phyloP scores from a whole-genome alignment of 2,888 invertebrate species.

The Mythimna vitellina region DNA sequence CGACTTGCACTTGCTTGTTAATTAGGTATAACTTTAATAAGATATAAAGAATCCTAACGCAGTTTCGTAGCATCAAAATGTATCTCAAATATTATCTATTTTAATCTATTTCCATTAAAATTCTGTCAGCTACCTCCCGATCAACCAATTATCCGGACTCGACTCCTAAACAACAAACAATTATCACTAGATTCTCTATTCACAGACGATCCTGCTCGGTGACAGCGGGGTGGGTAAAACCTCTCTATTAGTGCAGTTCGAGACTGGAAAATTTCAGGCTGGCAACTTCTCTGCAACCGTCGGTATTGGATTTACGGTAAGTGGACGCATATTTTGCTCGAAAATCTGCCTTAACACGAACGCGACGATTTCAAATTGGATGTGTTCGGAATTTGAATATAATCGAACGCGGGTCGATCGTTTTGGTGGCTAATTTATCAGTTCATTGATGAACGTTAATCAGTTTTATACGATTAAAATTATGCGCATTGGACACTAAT shows the following conservation, averaged over 20 bases:
- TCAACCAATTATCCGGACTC: slow-evolving; percentile 22
- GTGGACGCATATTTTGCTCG: slow-evolving; percentile 74
- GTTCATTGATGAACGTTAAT: slow-evolving; percentile 6
- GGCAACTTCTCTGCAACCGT: slow-evolving; percentile 98
- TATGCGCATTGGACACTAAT: neutral
- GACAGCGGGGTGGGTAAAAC: slow-evolving; percentile 98
- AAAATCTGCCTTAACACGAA: slow-evolving; percentile 38
- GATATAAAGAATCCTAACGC: too few relatives aligned
- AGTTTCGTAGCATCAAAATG: too few relatives aligned
- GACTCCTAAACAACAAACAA: slow-evolving; percentile 35
- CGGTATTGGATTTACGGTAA: slow-evolving; percentile 98
- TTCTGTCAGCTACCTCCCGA: slow-evolving; percentile 3
- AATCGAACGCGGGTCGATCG: slow-evolving; percentile 6
- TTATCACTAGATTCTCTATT: slow-evolving; percentile 62
- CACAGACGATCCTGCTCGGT: slow-evolving; percentile 97
- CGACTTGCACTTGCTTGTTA: too few relatives aligned
- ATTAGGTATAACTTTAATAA: too few relatives aligned
- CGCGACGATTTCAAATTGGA: slow-evolving; percentile 22
- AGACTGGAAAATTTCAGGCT: slow-evolving; percentile 97
- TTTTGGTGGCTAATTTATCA: slow-evolving; percentile 15
- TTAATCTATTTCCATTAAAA: slow-evolving; percentile 13
- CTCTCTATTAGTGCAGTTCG: slow-evolving; percentile 97
- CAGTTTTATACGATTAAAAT: neutral
- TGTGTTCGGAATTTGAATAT: slow-evolving; percentile 40
- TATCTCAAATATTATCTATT: neutral